Conservation (phyloP, 2,113 vertebrate species). For the Furnarius figulus region DNA sequence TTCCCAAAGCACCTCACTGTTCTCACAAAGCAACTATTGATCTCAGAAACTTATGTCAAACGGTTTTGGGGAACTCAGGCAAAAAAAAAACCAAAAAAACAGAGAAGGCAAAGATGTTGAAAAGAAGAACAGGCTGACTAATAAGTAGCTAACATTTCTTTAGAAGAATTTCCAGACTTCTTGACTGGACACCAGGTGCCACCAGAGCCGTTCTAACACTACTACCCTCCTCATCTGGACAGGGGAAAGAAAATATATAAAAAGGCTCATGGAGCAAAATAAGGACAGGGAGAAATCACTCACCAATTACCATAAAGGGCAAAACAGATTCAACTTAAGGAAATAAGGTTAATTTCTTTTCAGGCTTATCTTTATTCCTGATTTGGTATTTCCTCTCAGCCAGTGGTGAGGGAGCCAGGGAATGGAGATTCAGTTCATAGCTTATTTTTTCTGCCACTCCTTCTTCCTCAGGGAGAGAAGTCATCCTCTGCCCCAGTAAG, state of each 20-base stretch:
- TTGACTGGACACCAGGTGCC: accelerated
- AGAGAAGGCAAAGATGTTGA: not conserved
- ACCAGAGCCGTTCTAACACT: not conserved
- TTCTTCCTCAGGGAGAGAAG: not conserved
- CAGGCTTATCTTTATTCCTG: not conserved
- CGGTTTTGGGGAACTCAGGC: not conserved
- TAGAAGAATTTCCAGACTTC: not conserved
- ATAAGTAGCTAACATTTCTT: not conserved
- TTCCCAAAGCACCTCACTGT: not conserved
- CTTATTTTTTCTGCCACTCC: not conserved
- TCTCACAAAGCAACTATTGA: not conserved
- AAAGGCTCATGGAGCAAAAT: accelerated
- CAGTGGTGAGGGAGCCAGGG: not conserved
- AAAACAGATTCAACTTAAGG: not conserved
- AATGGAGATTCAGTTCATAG: not conserved
- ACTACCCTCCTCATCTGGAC: not conserved
- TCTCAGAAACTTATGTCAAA: not conserved
- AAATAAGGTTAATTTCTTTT: not conserved
- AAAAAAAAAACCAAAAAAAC: not conserved
- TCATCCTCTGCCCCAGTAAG: not conserved
- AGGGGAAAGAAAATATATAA: not conserved
- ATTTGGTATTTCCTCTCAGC: not conserved
- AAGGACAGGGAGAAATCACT: not conserved
- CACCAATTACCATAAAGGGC: not conserved
- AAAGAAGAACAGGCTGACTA: not conserved